Conservation (phyloP, 2,113 vertebrate species). For the Bagarius yarrelli region DNA sequence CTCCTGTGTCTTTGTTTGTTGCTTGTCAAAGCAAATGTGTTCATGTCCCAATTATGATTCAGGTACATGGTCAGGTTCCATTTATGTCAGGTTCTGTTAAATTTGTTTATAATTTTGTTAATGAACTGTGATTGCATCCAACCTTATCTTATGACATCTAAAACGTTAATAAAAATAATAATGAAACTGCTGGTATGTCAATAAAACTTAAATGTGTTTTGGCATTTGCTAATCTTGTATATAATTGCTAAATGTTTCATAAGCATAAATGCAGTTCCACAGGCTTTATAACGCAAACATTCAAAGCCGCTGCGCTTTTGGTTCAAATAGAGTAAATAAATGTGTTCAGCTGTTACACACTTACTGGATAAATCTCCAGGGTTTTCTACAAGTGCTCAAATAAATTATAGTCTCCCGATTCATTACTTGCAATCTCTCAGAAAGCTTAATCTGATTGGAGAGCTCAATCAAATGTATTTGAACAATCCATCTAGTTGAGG, state of each 20-base stretch:
- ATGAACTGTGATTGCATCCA: no score
- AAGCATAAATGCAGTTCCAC: not conserved
- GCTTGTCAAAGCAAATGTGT: no score
- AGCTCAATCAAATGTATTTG: conserved; percentile 18
- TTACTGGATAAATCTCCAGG: conserved; percentile 14
- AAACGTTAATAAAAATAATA: no score
- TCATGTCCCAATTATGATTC: no score
- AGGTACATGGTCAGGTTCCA: no score
- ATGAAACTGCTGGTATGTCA: no score
- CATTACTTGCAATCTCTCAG: conserved; percentile 42
- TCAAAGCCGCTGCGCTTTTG: not conserved
- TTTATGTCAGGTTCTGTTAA: no score
- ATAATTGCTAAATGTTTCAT: not conserved
- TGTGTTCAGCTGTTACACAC: conserved; percentile 17
- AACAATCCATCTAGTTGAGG: conserved; percentile 26
- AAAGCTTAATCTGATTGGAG: conserved; percentile 32
- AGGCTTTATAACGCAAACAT: not conserved
- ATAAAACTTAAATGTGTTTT: not conserved
- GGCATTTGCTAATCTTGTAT: not conserved
- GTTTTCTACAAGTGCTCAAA: conserved; percentile 23
- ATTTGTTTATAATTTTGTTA: no score
- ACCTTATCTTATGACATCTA: no score
- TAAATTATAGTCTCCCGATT: conserved; percentile 42
- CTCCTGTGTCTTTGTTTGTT: no score
- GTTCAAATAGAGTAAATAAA: not conserved